Base-by-base conservation (phyloP, 2,888 invertebrate genomes). In the Teinopalpus imperialis region DNA sequence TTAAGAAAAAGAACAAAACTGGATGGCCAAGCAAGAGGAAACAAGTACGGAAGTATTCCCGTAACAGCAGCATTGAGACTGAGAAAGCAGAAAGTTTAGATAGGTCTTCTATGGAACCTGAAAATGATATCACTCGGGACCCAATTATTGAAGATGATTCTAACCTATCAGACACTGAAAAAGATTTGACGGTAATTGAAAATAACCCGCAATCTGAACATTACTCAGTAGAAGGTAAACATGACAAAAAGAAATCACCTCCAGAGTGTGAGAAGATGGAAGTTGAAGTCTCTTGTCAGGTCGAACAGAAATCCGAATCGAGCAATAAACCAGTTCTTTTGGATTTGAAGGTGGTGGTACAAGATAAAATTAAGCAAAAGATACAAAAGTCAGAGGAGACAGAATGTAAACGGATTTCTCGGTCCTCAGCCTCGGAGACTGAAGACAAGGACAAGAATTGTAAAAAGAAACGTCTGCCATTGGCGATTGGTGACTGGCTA, bases 1-100 rank as follows among this genome's bases (percentile, higher is more conserved):
- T 92, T 66, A 91, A 92, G 71, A 92, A 93, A 78, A 93, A 93
- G 72, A 95, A 95, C 74, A 89, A 92, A 49, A 96, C 96, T 0
- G 96, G 96, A 4, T 96, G 96, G 96, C 96, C 96, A 0, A 88
- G 83, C 69, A 90, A 90, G 63, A 89, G 71, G 65, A 88, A 76
- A 61, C 63, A 59, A 30, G 54, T 53, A 6, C 86, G 82, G 52
- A 86, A 85, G 40, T 61, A 61, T 39, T 79, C 78, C 0, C 62
- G 78, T 35, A 68, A 69, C 4, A 69, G 58, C 57, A 81, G 79
- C 50, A 46, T 63, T 0, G 81, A 79, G 49, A 67, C 66, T 1
- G 70, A 67, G 16, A 75, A 79, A 58, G 58, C 74, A 1, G 77
- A 70, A 7, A 74, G 77, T 52, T 44, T 74, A 10, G 82, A 74